Evolutionary conservation across 2,888 invertebrate species (phyloP), one percentile per base, ranked within the genome.

Genomic region (Gari tellinella): DNA sequence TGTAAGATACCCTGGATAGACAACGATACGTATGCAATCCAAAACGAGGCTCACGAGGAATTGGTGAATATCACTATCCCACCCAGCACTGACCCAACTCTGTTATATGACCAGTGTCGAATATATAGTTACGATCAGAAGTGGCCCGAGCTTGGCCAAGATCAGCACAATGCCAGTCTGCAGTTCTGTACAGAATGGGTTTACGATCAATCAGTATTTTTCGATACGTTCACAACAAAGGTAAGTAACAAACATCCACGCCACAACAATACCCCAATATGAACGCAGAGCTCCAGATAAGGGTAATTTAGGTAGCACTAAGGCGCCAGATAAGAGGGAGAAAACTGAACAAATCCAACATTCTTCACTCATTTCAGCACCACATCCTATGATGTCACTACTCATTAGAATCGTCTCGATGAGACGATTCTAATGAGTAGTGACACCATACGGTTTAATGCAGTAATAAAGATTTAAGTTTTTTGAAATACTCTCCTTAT

Each of bases 111-210:
- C 26, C 41, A 57, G 43, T 78, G 78, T 17, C 31, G 64, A n/a
- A 17, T 61, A 2, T 77, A 77, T 31, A 19, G 17, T 0, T 40
- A 31, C 37, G 31, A 26, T 4, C 17, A 45, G 37, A 38, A 12
- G 19, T 48, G 17, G 23, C 31, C 25, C 15, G 19, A 26, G 8
- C 14, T 15, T 3, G 21, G n/a, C 10, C 40, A 7, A 10, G 5
- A 31, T 10, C 31, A 31, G 10, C 5, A 10, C 4, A 46, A 48
- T 26, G 40, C 40, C 38, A 60, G 31, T n/a, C 25, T 21, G 5
- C 14, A 26, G 25, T 26, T 15, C 15, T 85, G 84, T 49, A 43
- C 45, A 0, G 78, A 79, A 15, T 85, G 84, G 84, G 84, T 83
- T 1, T 85, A 83, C 38, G 84, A 83, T 46, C 66, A 64, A 45